A percentile compares a stretch with the other conserved stretches of the same genome.
phyloP scores from a whole-genome alignment of 2,888 invertebrate genomes.

The Spatulosminthurus flaviceps region DNA sequence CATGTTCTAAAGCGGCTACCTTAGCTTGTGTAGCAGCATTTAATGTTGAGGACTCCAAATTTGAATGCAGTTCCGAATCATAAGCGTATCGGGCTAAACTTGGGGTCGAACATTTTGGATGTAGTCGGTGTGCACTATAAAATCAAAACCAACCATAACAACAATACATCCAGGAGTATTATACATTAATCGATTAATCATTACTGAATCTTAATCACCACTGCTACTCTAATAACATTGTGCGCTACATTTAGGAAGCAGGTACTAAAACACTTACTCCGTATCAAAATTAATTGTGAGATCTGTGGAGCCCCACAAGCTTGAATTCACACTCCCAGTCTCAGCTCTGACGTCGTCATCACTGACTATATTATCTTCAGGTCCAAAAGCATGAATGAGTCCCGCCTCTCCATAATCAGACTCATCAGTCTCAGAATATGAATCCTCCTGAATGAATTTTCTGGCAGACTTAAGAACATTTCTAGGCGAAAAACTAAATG shows the following conservation, averaged over 20 bases:
- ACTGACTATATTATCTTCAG: slow-evolving; percentile 1
- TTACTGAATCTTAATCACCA: too few species aligned
- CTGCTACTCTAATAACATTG: too few species aligned
- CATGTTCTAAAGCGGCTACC: slow-evolving; percentile 48
- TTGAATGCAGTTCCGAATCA: slow-evolving; percentile 27
- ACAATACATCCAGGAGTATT: too few species aligned
- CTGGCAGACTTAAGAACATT: background rate
- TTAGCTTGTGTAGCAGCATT: slow-evolving; percentile 42
- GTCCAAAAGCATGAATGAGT: slow-evolving; percentile 40
- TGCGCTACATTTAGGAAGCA: background rate
- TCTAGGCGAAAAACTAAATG: background rate
- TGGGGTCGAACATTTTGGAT: slow-evolving; percentile 43
- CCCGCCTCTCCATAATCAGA: slow-evolving; percentile 34
- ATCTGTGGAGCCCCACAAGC: slow-evolving; percentile 43
- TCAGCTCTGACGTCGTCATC: slow-evolving; percentile 26
- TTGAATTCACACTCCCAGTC: slow-evolving; percentile 5
- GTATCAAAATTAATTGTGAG: slow-evolving; percentile 39
- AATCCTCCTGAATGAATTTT: slow-evolving; percentile 26
- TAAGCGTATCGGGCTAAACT: background rate
- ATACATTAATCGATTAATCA: too few species aligned
- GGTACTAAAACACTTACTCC: slow-evolving; percentile 24
- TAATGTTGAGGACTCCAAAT: slow-evolving; percentile 30
- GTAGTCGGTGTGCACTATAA: too few species aligned
- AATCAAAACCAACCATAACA: too few species aligned
- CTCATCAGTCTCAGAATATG: slow-evolving; percentile 25